Conservation (phyloP, 2,888 invertebrate genomes). For the Papilio gigon region DNA sequence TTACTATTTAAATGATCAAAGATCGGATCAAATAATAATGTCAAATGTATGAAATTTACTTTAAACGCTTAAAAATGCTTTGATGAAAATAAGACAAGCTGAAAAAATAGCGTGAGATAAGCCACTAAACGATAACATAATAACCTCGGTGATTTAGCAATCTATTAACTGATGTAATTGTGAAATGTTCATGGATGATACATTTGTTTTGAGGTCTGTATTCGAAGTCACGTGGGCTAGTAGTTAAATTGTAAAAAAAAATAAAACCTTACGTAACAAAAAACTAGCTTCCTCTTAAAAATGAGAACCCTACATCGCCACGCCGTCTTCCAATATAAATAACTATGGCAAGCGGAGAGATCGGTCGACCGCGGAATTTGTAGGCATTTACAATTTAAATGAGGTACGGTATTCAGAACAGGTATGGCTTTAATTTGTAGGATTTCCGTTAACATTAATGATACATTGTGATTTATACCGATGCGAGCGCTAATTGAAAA, state of each 20-base stretch:
- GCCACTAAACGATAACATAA: too few relatives aligned
- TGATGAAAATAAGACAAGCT: too few relatives aligned
- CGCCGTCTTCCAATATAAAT: conserved; percentile 40
- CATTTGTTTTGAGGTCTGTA: too few relatives aligned
- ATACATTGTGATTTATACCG: conserved; percentile 34
- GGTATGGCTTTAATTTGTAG: conserved; percentile 35
- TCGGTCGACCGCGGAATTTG: conserved; percentile 36
- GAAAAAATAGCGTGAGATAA: too few relatives aligned
- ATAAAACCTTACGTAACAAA: background rate
- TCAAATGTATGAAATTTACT: too few relatives aligned
- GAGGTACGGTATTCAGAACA: conserved; percentile 32
- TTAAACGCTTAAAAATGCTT: too few relatives aligned
- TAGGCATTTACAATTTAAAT: conserved; percentile 41
- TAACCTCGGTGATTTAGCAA: too few relatives aligned
- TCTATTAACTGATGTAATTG: too few relatives aligned
- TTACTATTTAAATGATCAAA: background rate
- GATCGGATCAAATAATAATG: too few relatives aligned
- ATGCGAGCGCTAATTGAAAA: conserved; percentile 29
- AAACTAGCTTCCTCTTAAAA: conserved; percentile 31
- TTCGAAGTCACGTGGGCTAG: background rate
- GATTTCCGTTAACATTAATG: conserved; percentile 28
- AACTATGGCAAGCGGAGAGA: conserved; percentile 36
- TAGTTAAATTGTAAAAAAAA: background rate
- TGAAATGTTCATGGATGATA: too few relatives aligned
- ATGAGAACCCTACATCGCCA: conserved; percentile 22